These are phyloP conservation scores for Agelaius tricolor DNA, from an alignment of 2,113 vertebrate genomes.

Conservation along the genomic window DNA sequence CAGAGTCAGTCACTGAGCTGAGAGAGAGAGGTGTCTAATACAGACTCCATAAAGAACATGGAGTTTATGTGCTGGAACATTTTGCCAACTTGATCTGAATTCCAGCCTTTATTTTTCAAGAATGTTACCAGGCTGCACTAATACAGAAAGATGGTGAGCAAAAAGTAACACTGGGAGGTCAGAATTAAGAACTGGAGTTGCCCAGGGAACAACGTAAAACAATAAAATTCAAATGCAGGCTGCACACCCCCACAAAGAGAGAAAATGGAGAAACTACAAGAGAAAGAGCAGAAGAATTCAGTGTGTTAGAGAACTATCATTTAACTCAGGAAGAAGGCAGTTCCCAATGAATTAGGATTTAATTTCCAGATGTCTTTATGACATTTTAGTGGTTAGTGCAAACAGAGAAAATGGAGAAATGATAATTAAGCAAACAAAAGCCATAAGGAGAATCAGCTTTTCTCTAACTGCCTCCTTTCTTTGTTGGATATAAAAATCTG, in stretches of 20 bases:
- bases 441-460: not conserved
- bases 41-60: not conserved
- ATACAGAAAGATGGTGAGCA: not conserved
- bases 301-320: not conserved
- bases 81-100: not conserved
- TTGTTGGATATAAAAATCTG: not conserved
- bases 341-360: not conserved
- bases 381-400: constrained; percentile 10
- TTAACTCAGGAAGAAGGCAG: not conserved
- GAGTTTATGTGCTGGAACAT: not conserved
- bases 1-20: not conserved
- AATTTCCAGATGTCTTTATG: constrained; percentile 18
- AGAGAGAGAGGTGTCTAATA: not conserved
- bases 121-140: not conserved
- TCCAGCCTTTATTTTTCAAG: not conserved
- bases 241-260: not conserved
- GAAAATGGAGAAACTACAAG: not conserved
- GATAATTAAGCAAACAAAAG: constrained; percentile 31
- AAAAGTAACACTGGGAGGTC: not conserved
- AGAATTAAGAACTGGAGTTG: not conserved
- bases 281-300: not conserved
- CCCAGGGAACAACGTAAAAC: not conserved
- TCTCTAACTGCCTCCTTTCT: not conserved
- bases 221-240: not conserved
- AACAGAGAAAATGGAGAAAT: not conserved